A percentile compares a stretch with the other conserved stretches of the same genome.
Conservation (phyloP, 2,113 vertebrate genomes). For the Rostratula benghalensis region DNA sequence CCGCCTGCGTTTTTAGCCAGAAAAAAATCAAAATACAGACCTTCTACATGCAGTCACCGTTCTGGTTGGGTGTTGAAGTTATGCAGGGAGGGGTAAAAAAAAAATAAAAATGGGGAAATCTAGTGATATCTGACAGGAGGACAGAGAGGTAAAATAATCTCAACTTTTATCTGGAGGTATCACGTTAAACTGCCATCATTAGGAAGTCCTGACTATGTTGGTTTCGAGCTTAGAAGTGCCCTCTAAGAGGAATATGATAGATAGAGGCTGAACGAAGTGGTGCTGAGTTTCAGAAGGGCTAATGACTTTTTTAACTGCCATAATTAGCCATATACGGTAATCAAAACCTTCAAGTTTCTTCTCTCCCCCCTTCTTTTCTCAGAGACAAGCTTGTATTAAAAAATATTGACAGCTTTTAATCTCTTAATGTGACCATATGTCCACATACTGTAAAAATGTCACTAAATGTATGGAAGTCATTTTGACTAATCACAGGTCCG, state of each 20-base stretch:
- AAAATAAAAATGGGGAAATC: neutral
- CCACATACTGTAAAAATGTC: neutral
- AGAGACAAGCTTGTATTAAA: neutral
- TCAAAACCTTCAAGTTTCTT: neutral
- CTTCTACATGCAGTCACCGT: neutral
- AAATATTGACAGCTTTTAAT: constrained; percentile 24
- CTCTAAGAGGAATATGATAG: neutral
- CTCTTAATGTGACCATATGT: constrained; percentile 24
- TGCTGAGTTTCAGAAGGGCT: neutral
- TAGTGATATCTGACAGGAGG: rapidly evolving
- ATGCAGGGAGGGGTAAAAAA: neutral
- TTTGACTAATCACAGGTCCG: neutral
- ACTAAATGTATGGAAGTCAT: neutral
- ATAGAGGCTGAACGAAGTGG: neutral
- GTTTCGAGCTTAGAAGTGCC: neutral
- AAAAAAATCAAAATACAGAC: neutral
- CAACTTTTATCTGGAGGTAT: neutral
- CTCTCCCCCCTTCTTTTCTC: neutral
- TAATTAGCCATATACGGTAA: neutral
- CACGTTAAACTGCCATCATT: neutral
- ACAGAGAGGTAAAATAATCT: neutral
- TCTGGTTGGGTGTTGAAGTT: neutral
- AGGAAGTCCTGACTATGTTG: neutral
- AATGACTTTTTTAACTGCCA: neutral
- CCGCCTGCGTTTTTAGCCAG: neutral